Evolutionary conservation across 2,888 invertebrate genomes (phyloP).

Genomic region (Hirtodrosophila confusa): DNA sequence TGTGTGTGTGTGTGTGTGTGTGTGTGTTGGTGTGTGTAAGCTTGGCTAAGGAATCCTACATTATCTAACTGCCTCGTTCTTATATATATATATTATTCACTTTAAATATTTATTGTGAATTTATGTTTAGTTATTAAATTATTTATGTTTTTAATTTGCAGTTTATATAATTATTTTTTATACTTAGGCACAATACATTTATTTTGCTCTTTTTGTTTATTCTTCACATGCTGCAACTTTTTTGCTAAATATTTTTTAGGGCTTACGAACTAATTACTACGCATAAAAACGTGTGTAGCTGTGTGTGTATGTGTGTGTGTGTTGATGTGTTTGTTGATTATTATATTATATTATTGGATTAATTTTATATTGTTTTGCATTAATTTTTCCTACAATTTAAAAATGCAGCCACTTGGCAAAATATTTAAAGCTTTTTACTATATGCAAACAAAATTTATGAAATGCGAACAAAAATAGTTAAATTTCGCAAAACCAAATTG

Average conservation of each 20-base stretch:
- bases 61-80: constrained; percentile 38
- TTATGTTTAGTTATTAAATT: constrained; percentile 32
- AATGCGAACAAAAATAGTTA: constrained; percentile 33
- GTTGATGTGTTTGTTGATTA: constrained; percentile 31
- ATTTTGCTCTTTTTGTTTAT: constrained; percentile 57
- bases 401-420: constrained; percentile 69
- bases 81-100: constrained; percentile 24
- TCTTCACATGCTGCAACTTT: constrained; percentile 34
- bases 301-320: constrained; percentile 28
- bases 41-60: constrained; percentile 63
- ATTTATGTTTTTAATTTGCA: constrained; percentile 31
- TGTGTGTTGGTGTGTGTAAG: constrained; percentile 37
- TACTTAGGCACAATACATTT: constrained; percentile 78
- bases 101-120: constrained; percentile 28
- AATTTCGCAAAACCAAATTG: constrained; percentile 26
- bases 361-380: constrained; percentile 52
- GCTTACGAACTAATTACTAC: constrained; percentile 66
- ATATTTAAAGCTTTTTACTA: constrained; percentile 75
- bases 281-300: constrained; percentile 67
- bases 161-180: constrained; percentile 47
- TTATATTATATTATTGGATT: constrained; percentile 44
- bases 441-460: constrained; percentile 56
- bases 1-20: constrained; percentile 6
- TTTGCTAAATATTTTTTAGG: constrained; percentile 56
- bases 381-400: constrained; percentile 71